Evolutionary conservation across 2,113 vertebrate species (phyloP).

Genomic region (Cryptoleucopteryx plumbea): DNA sequence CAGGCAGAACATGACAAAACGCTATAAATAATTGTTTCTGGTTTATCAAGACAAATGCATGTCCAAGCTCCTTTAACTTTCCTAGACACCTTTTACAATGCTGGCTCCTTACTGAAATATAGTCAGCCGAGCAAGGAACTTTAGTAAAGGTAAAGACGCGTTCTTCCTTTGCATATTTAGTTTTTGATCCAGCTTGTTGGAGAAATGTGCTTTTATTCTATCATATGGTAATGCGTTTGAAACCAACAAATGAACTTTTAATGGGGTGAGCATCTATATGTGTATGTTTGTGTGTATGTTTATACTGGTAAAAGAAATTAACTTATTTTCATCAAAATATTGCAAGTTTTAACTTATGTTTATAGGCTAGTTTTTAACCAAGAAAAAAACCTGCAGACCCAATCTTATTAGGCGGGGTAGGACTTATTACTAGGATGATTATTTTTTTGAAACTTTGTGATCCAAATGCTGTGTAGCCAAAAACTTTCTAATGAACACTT

Average conservation of each 20-base stretch:
- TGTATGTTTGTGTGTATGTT: background rate
- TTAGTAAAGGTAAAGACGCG: background rate
- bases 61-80: background rate
- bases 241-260: background rate
- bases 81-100: background rate
- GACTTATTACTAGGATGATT: background rate
- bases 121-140: background rate
- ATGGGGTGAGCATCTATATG: background rate
- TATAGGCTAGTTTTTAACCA: background rate
- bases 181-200: background rate
- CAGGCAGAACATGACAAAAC: background rate
- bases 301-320: background rate
- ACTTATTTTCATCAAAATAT: background rate
- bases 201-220: background rate
- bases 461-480: background rate
- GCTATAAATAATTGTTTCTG: background rate
- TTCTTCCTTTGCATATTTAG: background rate
- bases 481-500: background rate
- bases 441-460: background rate
- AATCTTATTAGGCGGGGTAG: background rate
- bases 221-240: background rate
- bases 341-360: background rate
- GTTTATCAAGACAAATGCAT: background rate
- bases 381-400: fast-evolving
- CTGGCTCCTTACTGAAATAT: background rate